These are phyloP conservation scores for Nerophis lumbriciformis DNA, from an alignment of 2,113 vertebrate species.

Conservation along the genomic window DNA sequence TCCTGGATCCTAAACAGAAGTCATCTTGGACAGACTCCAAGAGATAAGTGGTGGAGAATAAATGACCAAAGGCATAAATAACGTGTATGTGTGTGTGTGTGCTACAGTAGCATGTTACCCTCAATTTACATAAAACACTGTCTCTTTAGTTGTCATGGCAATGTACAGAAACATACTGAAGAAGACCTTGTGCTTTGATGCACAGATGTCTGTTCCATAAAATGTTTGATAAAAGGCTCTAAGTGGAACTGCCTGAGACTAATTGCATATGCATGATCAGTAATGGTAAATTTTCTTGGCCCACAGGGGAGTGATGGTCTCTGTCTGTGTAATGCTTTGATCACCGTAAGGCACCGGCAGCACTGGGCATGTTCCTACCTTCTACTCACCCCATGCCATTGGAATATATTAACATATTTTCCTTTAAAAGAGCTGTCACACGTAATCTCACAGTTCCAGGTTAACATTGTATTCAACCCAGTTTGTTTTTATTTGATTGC, in stretches of 20 bases:
- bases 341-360: slow-evolving; percentile 52
- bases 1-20: no score
- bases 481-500: slow-evolving; percentile 26
- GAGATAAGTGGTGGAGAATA: no score
- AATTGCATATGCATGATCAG: slow-evolving; percentile 50
- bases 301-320: slow-evolving; percentile 40
- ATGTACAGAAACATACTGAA: no score
- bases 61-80: no score
- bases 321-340: slow-evolving; percentile 51
- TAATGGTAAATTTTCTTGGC: slow-evolving; percentile 48
- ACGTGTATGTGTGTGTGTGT: no score
- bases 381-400: slow-evolving; percentile 36
- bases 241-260: slow-evolving; percentile 26
- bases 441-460: slow-evolving; percentile 25
- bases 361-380: slow-evolving; percentile 40
- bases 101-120: no score
- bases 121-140: no score
- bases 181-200: slow-evolving; percentile 1
- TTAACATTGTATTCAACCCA: slow-evolving; percentile 42
- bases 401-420: slow-evolving; percentile 47
- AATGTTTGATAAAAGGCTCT: slow-evolving; percentile 45
- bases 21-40: no score
- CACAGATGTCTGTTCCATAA: slow-evolving; percentile 40
- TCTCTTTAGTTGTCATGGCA: no score
- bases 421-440: slow-evolving; percentile 32